Percentiles rank a stretch among this genome's conserved stretches.
Evolutionary conservation across 2,113 vertebrate species (phyloP).

Genomic region (Amphiprion ocellaris): DNA sequence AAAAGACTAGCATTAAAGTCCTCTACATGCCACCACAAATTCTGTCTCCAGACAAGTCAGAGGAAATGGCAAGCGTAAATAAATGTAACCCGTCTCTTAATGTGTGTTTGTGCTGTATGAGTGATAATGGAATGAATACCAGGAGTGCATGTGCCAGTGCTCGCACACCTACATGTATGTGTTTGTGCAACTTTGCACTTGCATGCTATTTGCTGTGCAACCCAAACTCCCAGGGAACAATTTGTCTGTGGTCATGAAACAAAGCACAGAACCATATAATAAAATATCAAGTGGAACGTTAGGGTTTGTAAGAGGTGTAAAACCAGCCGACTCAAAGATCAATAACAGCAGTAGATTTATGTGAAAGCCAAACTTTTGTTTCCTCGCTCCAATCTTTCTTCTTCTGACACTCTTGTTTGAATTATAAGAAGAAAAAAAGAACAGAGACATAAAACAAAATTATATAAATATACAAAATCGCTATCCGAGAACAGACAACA

Average conservation of each 20-base stretch:
- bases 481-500: not conserved
- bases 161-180: not conserved
- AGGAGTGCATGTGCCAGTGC: conserved; percentile 13
- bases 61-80: conserved; percentile 64
- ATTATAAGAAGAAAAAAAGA: conserved; percentile 27
- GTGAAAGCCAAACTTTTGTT: conserved; percentile 39
- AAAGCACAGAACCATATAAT: conserved; percentile 32
- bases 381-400: conserved; percentile 7
- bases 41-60: conserved; percentile 46
- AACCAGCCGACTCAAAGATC: conserved; percentile 35
- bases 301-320: conserved; percentile 47
- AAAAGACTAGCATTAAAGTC: conserved; percentile 60
- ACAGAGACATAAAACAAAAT: conserved; percentile 8
- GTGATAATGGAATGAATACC: conserved; percentile 1
- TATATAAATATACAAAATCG: not conserved
- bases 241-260: conserved; percentile 28
- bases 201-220: not conserved
- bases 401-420: conserved; percentile 30
- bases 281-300: conserved; percentile 51
- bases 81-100: conserved; percentile 47
- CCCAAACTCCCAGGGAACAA: conserved; percentile 1
- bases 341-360: conserved; percentile 53
- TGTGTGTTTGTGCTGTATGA: conserved; percentile 1
- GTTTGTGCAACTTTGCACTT: not conserved
- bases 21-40: conserved; percentile 60